phyloP scores from a whole-genome alignment of 2,888 invertebrate genomes.

The Morpho helenor region DNA sequence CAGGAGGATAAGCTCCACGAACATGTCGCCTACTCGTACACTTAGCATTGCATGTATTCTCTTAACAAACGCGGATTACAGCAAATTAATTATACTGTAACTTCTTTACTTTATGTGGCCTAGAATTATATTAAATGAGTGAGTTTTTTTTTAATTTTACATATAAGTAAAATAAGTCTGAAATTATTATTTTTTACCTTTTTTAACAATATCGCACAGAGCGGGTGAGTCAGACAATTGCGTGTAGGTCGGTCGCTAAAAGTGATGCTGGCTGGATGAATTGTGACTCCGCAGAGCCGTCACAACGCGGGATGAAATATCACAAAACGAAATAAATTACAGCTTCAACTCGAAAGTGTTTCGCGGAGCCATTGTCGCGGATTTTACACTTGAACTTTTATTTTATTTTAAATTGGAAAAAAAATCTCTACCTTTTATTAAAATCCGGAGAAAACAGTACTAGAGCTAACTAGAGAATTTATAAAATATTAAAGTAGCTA shows the following conservation, averaged over 20 bases:
- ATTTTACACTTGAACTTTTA: background rate
- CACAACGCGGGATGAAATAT: slow-evolving; percentile 42
- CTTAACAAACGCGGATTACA: too few relatives aligned
- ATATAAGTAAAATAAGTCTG: too few relatives aligned
- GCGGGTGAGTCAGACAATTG: background rate
- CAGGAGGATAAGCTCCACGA: too few relatives aligned
- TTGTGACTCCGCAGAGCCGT: background rate
- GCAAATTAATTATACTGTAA: too few relatives aligned
- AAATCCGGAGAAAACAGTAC: background rate
- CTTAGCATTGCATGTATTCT: too few relatives aligned
- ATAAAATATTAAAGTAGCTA: too few relatives aligned
- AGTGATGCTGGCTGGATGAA: slow-evolving; percentile 5
- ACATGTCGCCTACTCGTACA: too few relatives aligned
- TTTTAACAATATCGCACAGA: background rate
- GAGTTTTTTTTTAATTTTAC: too few relatives aligned
- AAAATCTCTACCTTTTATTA: background rate
- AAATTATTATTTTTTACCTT: too few relatives aligned
- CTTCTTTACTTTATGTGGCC: too few relatives aligned
- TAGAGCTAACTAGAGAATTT: too few relatives aligned
- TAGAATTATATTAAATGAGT: too few relatives aligned
- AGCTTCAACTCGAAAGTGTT: slow-evolving; percentile 42
- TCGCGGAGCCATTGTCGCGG: slow-evolving; percentile 24
- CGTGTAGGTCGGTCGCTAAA: background rate
- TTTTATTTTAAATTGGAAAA: background rate
- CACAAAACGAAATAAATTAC: slow-evolving; percentile 56